A percentile compares a stretch with the other conserved stretches of the same genome.
Conservation (phyloP, 2,113 vertebrate genomes). For the Copsychus sechellarum region DNA sequence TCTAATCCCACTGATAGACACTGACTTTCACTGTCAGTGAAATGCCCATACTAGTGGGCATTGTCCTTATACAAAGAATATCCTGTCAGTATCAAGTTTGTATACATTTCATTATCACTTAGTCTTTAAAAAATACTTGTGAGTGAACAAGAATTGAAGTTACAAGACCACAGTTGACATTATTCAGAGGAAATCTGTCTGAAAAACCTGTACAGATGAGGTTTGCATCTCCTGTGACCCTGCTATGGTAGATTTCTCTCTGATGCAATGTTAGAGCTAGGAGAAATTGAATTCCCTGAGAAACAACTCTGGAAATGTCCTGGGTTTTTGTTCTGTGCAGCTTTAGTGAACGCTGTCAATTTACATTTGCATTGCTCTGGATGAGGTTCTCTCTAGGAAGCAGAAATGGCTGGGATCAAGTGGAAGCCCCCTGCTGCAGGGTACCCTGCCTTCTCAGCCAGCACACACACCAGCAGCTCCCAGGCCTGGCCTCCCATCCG, state of each 20-base stretch:
- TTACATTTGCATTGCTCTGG: neutral
- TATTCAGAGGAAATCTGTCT: neutral
- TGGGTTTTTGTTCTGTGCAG: neutral
- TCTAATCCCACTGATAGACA: neutral
- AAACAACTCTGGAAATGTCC: neutral
- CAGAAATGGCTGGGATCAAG: neutral
- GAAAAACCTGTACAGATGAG: conserved; percentile 29
- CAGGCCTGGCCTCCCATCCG: neutral
- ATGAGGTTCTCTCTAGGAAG: neutral
- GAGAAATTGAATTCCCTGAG: neutral
- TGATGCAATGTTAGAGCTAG: neutral
- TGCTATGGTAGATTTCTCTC: neutral
- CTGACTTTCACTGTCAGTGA: neutral
- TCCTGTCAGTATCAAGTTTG: neutral
- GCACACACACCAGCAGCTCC: neutral
- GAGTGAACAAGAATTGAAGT: neutral
- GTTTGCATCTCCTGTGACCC: neutral
- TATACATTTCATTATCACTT: neutral
- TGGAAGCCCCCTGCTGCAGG: neutral
- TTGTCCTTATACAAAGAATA: neutral
- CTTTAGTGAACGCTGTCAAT: neutral
- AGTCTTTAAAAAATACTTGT: neutral
- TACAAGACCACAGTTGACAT: neutral
- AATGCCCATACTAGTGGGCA: neutral
- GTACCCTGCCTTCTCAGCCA: neutral